Evolutionary conservation across 2,113 vertebrate species (phyloP).

Genomic region (Neodon shergylaensis): DNA sequence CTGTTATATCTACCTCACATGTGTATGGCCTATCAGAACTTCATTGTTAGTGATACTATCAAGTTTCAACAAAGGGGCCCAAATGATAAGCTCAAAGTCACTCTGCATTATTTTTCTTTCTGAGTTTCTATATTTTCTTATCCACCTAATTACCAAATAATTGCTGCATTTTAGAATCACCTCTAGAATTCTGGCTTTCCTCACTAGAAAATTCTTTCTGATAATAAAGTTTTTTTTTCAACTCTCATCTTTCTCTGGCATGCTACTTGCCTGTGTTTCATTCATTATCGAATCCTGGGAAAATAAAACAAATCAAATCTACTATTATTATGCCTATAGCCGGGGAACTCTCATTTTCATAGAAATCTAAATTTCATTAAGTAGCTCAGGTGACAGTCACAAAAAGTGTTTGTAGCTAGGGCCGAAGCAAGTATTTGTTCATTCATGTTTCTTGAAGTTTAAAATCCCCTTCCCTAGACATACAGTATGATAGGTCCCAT

Average conservation of each 20-base stretch:
- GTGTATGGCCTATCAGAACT: background rate
- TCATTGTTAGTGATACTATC: background rate
- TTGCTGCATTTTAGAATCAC: background rate
- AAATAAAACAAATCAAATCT: background rate
- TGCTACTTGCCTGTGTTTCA: rapidly evolving
- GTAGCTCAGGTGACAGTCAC: rapidly evolving
- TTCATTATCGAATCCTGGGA: background rate
- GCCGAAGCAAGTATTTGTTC: background rate
- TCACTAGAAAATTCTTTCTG: background rate
- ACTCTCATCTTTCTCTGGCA: background rate
- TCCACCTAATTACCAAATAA: background rate
- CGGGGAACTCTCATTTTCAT: background rate
- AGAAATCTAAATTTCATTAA: background rate
- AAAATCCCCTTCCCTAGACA: background rate
- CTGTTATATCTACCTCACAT: rapidly evolving
- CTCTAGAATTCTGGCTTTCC: background rate
- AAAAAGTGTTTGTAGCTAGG: background rate
- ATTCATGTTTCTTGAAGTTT: background rate
- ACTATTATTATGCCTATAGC: background rate
- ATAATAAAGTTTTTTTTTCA: background rate
- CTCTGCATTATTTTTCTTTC: background rate
- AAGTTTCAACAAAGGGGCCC: background rate
- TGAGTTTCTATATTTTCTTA: background rate
- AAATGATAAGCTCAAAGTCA: background rate
- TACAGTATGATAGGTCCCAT: rapidly evolving